phyloP scores from a whole-genome alignment of 2,113 vertebrate species.

The Podiceps cristatus region DNA sequence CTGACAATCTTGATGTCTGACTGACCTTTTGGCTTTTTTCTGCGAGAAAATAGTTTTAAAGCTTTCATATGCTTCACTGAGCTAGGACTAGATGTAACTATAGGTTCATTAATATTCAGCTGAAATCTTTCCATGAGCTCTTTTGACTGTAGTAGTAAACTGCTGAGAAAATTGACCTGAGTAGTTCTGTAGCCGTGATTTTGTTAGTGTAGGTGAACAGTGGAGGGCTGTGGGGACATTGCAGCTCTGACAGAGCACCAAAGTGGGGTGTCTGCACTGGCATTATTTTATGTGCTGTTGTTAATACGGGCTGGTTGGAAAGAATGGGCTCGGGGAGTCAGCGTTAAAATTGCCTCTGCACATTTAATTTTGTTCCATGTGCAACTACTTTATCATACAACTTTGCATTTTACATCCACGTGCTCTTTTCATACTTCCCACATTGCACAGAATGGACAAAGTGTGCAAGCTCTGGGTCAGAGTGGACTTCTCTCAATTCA shows the following conservation, averaged over 20 bases:
- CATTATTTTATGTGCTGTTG: neutral
- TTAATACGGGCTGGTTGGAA: neutral
- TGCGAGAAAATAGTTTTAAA: neutral
- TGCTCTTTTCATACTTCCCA: neutral
- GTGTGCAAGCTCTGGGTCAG: neutral
- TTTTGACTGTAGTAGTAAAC: neutral
- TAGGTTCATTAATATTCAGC: neutral
- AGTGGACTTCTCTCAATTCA: neutral
- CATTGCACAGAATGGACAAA: neutral
- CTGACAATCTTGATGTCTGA: neutral
- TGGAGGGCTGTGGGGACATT: accelerated
- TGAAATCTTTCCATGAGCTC: neutral
- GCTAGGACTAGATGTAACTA: neutral
- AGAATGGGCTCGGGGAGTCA: neutral
- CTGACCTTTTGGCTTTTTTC: neutral
- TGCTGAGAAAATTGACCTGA: neutral
- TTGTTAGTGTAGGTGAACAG: neutral
- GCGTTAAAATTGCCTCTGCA: neutral
- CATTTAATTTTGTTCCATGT: neutral
- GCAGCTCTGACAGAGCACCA: neutral
- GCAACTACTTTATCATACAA: neutral
- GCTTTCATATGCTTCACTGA: neutral
- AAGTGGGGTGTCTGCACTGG: neutral
- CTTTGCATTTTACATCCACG: neutral
- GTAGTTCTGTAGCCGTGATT: neutral